phyloP scores from a whole-genome alignment of 1,140 invertebrate species.

The Battus philenor region DNA sequence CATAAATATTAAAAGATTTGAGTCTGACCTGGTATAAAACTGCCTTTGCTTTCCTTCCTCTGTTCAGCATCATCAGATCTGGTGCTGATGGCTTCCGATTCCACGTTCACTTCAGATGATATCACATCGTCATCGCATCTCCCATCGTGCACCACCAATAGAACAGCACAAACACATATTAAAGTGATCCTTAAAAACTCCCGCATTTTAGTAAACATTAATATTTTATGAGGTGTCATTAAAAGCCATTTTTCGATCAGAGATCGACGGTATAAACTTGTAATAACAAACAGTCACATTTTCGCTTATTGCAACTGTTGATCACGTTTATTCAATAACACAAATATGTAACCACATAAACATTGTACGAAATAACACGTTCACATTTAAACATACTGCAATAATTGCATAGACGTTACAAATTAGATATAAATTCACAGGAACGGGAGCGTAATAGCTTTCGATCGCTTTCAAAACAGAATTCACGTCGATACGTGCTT shows the following conservation, averaged over 20 bases:
- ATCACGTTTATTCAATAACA: constrained; percentile 42
- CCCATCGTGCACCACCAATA: constrained; percentile 37
- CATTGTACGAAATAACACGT: constrained; percentile 27
- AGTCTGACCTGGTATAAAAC: constrained; percentile 48
- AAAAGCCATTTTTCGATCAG: constrained; percentile 50
- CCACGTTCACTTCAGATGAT: constrained; percentile 27
- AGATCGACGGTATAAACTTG: constrained; percentile 32
- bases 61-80: constrained; percentile 35
- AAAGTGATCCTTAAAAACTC: constrained; percentile 54
- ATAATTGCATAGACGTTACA: constrained; percentile 17
- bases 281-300: constrained; percentile 60
- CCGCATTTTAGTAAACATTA: constrained; percentile 53
- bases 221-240: constrained; percentile 33
- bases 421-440: constrained; percentile 2
- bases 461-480: constrained; percentile 28
- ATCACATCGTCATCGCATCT: constrained; percentile 37
- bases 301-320: constrained; percentile 48
- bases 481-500: constrained; percentile 30
- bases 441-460: constrained; percentile 27
- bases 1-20: no score
- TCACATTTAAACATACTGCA: constrained; percentile 20
- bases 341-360: constrained; percentile 26
- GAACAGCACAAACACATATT: constrained; percentile 53
- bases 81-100: constrained; percentile 13
- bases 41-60: constrained; percentile 40